phyloP scores from a whole-genome alignment of 2,113 vertebrate species.

The Cyanistes caeruleus region DNA sequence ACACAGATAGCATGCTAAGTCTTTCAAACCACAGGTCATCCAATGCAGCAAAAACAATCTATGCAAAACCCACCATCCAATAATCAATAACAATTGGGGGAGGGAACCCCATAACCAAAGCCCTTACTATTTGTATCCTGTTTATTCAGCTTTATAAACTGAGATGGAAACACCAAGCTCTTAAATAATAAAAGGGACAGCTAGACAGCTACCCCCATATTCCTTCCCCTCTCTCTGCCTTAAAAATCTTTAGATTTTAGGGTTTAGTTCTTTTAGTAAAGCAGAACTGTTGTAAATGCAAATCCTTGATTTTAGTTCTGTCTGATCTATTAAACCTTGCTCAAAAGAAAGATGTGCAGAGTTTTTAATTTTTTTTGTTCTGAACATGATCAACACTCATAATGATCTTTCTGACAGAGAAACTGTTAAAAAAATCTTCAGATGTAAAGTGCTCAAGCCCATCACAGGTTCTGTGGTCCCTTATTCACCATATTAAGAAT shows the following conservation, averaged over 20 bases:
- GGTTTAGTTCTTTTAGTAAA: not conserved
- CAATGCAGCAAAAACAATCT: not conserved
- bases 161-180: not conserved
- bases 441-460: not conserved
- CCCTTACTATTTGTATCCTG: not conserved
- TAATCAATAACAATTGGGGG: not conserved
- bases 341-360: not conserved
- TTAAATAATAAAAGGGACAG: not conserved
- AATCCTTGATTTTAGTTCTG: not conserved
- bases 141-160: not conserved
- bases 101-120: not conserved
- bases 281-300: not conserved
- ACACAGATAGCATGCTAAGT: not conserved
- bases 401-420: not conserved
- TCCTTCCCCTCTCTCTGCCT: not conserved
- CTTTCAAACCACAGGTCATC: not conserved
- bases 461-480: not conserved
- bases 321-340: not conserved
- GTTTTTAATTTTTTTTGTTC: not conserved
- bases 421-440: not conserved
- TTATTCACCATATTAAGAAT: rapidly evolving
- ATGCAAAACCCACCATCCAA: not conserved
- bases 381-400: not conserved
- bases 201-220: not conserved
- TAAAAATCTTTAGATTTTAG: not conserved